Evolutionary conservation across 2,797 vertebrate genomes (phyloP).

Genomic region (Acanthopagrus latus): DNA sequence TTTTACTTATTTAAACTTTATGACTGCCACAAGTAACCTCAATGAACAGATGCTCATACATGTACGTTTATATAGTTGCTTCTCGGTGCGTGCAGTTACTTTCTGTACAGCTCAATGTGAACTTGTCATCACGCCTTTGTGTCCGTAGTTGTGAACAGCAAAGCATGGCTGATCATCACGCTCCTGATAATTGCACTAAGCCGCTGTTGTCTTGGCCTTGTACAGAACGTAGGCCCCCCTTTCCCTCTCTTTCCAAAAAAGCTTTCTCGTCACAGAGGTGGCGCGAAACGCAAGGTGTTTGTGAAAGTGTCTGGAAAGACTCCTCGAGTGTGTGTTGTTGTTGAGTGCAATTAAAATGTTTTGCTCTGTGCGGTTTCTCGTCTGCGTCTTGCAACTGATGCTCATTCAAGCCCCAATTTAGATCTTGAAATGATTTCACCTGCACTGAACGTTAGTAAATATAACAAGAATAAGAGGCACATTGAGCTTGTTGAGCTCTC

Average conservation of each 20-base stretch:
- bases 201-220: constrained; percentile 64
- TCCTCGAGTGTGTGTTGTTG: constrained; percentile 69
- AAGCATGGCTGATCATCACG: constrained; percentile 70
- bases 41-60: constrained; percentile 42
- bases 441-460: not conserved
- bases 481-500: no score
- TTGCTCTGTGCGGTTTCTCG: constrained; percentile 62
- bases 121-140: constrained; percentile 43
- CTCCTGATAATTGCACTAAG: constrained; percentile 69
- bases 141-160: constrained; percentile 47
- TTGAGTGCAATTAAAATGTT: constrained; percentile 83
- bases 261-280: constrained; percentile 47
- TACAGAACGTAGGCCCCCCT: constrained; percentile 22
- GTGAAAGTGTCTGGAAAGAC: constrained; percentile 60
- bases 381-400: not conserved
- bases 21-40: constrained; percentile 70
- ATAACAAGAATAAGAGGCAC: not conserved
- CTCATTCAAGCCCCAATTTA: not conserved
- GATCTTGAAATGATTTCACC: constrained; percentile 3
- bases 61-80: constrained; percentile 44
- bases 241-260: constrained; percentile 18
- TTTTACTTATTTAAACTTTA: constrained; percentile 17
- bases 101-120: constrained; percentile 40
- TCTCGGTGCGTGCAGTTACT: constrained; percentile 54
- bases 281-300: constrained; percentile 42